These are phyloP conservation scores for Tichodroma muraria DNA, from an alignment of 2,113 vertebrate species.

Conservation along the genomic window DNA sequence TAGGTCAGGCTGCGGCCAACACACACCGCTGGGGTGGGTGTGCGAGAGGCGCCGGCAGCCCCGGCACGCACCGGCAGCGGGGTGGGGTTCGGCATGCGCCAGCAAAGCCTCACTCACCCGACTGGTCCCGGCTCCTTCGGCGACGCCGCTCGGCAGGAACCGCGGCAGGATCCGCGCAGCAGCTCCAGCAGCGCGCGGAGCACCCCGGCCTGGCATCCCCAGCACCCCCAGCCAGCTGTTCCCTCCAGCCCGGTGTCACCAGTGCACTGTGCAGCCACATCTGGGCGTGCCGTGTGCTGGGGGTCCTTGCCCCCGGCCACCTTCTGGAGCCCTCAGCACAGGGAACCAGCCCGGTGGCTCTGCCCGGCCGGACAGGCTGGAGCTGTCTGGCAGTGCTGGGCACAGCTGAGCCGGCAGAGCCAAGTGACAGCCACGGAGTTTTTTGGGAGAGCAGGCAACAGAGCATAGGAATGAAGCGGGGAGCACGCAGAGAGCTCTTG, in stretches of 20 bases:
- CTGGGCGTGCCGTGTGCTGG: rapidly evolving
- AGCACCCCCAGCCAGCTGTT: rapidly evolving
- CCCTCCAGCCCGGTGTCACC: rapidly evolving
- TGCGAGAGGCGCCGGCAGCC: not conserved
- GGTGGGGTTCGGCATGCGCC: constrained; percentile 49
- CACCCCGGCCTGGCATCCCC: rapidly evolving
- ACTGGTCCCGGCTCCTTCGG: constrained; percentile 38
- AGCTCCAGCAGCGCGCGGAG: rapidly evolving
- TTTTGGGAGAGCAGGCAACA: not conserved
- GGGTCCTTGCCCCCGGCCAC: not conserved
- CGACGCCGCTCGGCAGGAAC: not conserved
- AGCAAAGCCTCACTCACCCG: constrained; percentile 41
- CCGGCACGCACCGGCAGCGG: not conserved
- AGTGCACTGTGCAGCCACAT: rapidly evolving
- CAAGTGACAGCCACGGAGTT: not conserved
- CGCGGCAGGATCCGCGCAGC: not conserved
- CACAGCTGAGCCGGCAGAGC: not conserved
- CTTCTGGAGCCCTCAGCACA: rapidly evolving
- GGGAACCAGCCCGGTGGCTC: not conserved
- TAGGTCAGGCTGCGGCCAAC: not conserved
- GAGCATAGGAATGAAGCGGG: not conserved
- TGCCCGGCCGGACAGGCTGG: not conserved
- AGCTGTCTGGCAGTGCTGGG: not conserved
- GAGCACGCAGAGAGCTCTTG: rapidly evolving
- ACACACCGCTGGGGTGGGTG: not conserved